These are phyloP conservation scores for Morelia viridis DNA, from an alignment of 2,797 vertebrate species.

Conservation along the genomic window DNA sequence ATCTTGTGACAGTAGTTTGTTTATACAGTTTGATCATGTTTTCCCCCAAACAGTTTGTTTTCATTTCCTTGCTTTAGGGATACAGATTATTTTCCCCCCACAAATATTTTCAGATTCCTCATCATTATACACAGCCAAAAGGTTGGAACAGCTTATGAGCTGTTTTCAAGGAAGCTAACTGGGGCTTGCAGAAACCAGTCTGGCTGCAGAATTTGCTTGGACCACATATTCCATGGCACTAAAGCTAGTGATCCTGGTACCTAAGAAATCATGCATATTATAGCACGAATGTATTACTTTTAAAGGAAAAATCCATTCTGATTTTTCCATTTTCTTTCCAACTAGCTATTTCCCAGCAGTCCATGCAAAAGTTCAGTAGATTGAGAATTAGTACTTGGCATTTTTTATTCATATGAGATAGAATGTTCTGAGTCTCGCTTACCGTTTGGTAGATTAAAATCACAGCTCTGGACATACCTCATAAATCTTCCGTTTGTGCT, in stretches of 20 bases:
- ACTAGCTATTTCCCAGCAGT: background rate
- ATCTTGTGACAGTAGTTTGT: background rate
- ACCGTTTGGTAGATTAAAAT: background rate
- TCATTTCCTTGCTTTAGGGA: constrained; percentile 7
- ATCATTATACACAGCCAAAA: background rate
- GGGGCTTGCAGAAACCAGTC: background rate
- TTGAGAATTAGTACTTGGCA: background rate
- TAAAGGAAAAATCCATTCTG: background rate
- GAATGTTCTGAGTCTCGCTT: background rate
- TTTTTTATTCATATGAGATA: background rate
- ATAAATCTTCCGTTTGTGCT: background rate
- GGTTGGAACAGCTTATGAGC: constrained; percentile 18
- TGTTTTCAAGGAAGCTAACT: constrained; percentile 2
- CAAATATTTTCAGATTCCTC: background rate
- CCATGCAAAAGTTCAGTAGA: background rate
- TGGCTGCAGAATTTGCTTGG: constrained; percentile 10
- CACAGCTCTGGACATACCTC: background rate
- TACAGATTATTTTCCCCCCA: background rate
- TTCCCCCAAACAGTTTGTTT: background rate
- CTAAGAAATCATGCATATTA: background rate
- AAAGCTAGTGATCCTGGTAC: background rate
- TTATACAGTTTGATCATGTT: background rate
- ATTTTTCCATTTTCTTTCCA: background rate
- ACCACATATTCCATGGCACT: background rate
- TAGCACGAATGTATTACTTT: background rate